Conservation (phyloP, 2,797 vertebrate species). For the Yasuhikotakia modesta region DNA sequence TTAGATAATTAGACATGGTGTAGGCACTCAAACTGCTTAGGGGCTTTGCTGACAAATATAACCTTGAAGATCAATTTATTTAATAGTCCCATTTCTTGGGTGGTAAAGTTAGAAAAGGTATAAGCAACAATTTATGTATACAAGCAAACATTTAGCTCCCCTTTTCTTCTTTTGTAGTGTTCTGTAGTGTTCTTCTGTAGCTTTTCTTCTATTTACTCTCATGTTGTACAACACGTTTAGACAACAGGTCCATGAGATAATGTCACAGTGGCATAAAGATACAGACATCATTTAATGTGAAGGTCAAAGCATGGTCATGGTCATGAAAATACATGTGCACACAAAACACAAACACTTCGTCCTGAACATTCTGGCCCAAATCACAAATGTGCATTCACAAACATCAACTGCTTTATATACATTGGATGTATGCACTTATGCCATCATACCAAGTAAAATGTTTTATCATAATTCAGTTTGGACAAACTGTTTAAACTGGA, state of each 20-base stretch:
- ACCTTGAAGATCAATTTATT: background rate
- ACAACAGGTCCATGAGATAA: conserved; percentile 40
- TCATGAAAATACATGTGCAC: conserved; percentile 17
- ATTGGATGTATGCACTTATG: conserved; percentile 15
- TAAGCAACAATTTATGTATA: conserved; percentile 15
- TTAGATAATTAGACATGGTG: conserved; percentile 10
- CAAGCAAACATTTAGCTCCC: background rate
- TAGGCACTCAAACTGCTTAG: background rate
- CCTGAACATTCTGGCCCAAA: conserved; percentile 25
- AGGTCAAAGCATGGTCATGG: conserved; percentile 42
- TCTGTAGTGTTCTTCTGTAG: conserved; percentile 23
- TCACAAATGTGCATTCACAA: conserved; percentile 29
- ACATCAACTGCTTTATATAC: conserved; percentile 29
- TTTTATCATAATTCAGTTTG: conserved; percentile 23
- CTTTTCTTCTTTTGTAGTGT: background rate
- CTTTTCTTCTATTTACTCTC: conserved; percentile 19
- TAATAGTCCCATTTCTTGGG: background rate
- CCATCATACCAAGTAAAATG: conserved; percentile 34
- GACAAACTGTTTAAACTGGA: conserved; percentile 29
- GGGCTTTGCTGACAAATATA: conserved; percentile 5
- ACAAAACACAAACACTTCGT: background rate
- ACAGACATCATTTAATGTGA: conserved; percentile 38
- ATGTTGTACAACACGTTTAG: conserved; percentile 27
- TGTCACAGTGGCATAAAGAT: conserved; percentile 38
- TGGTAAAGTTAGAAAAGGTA: conserved; percentile 5